Base-by-base conservation (phyloP, 2,888 invertebrate species). In the Lycia hirtaria region DNA sequence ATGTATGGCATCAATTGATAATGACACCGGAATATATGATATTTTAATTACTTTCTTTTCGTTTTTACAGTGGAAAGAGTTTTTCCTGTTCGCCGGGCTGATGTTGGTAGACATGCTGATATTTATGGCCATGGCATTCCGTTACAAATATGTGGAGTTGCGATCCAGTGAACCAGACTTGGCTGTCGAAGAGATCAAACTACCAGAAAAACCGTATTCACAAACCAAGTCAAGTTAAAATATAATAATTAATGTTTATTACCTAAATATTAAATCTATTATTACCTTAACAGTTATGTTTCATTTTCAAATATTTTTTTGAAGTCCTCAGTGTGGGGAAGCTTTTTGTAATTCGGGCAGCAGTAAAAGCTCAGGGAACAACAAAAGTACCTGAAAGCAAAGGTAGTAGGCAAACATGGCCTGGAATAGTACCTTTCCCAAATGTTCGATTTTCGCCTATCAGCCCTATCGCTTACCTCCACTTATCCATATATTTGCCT, bases 31-130 rank as follows among this genome's bases (percentile, higher is more conserved):
- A n/a, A n/a, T n/a, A n/a, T n/a, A n/a, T n/a, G n/a, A n/a, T n/a
- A n/a, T n/a, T n/a, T n/a, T n/a, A n/a, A n/a, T n/a, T n/a, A n/a
- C 26, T 33, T 22, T 5, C 41, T 20, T 40, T 28, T 37, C 47
- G 54, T 65, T 47, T 68, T 94, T 93, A 10, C 93, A 98, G 97
- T 95, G 96, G 58, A 94, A 94, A 62, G 97, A 98, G 81, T 97
- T 98, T 84, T 95, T 97, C 85, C 88, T 98, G 38, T 98, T 98
- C 81, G 96, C 97, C 47, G 95, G 93, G 0, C 87, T 98, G 30
- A 98, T 99, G 98, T 78, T 95, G 26, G 79, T 94, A 0, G 97
- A 97, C 69, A 97, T 98, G 93, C 58, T 96, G 0, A 88, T 98
- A 26, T 98, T 99, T 79, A 94, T 95, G 19, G 78, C 94, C 4